phyloP scores from a whole-genome alignment of 2,888 invertebrate genomes.

The Drosophila niveifrons region DNA sequence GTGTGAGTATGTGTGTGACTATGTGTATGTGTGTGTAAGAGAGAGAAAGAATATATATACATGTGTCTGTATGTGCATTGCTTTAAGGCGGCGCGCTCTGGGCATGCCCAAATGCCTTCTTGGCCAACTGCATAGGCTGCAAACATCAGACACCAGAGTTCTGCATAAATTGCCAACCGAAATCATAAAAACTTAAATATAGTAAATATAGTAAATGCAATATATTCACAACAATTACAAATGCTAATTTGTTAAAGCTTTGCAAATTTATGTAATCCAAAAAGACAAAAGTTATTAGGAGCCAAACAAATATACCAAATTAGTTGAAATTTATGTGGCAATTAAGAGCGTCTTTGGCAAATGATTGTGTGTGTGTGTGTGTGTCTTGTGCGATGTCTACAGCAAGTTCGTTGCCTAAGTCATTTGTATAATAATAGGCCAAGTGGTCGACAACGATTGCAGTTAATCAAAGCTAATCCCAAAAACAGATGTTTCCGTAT shows the following conservation, averaged over 20 bases:
- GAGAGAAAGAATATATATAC: slow-evolving; percentile 22
- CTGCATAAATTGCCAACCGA: slow-evolving; percentile 50
- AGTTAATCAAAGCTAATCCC: slow-evolving; percentile 40
- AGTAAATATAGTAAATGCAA: slow-evolving; percentile 34
- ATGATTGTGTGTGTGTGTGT: slow-evolving; percentile 3
- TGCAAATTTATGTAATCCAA: slow-evolving; percentile 47
- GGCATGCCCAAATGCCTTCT: slow-evolving; percentile 57
- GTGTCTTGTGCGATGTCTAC: slow-evolving; percentile 21
- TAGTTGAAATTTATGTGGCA: slow-evolving; percentile 44
- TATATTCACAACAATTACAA: slow-evolving; percentile 26
- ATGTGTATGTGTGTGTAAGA: slow-evolving; percentile 17
- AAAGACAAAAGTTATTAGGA: slow-evolving; percentile 20
- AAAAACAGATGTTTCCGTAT: slow-evolving; percentile 13
- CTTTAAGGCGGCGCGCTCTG: slow-evolving; percentile 55
- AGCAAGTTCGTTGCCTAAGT: slow-evolving; percentile 61
- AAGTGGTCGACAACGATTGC: slow-evolving; percentile 15
- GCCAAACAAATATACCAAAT: slow-evolving; percentile 43
- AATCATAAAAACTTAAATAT: slow-evolving; percentile 42
- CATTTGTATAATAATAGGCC: slow-evolving; percentile 56
- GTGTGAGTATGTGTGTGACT: slow-evolving; percentile 19
- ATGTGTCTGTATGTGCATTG: slow-evolving; percentile 38
- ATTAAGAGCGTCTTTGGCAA: slow-evolving; percentile 19
- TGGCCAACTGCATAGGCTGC: slow-evolving; percentile 56
- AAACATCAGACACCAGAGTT: slow-evolving; percentile 29
- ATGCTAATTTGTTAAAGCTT: background rate